Percentiles rank a stretch among this genome's conserved stretches.
phyloP scores from a whole-genome alignment of 2,888 invertebrate genomes.

The Lithophane semibrunnea region DNA sequence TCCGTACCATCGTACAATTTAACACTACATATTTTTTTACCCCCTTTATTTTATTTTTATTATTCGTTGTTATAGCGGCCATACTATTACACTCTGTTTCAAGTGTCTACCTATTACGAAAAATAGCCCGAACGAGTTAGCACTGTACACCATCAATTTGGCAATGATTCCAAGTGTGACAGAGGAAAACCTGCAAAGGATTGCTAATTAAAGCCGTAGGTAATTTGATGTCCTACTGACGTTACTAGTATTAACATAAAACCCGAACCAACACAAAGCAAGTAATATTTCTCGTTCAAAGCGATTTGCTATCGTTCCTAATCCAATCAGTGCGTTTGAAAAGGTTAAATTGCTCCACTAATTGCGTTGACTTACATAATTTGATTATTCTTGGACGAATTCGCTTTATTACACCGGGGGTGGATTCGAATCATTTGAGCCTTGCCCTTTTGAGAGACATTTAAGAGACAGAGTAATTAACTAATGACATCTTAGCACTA shows the following conservation, averaged over 20 bases:
- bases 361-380: slow-evolving; percentile 50
- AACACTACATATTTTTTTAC: too few relatives aligned
- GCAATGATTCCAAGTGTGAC: not conserved
- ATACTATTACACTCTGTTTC: too few relatives aligned
- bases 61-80: too few relatives aligned
- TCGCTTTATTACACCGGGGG: slow-evolving; percentile 10
- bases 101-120: too few relatives aligned
- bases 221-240: not conserved
- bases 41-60: too few relatives aligned
- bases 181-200: not conserved
- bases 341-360: slow-evolving; percentile 48
- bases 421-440: slow-evolving; percentile 5
- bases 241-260: not conserved
- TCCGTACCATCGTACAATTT: too few relatives aligned
- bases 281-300: slow-evolving; percentile 21
- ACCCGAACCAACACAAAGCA: slow-evolving; percentile 5
- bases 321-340: slow-evolving; percentile 35
- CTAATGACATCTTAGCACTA: slow-evolving; percentile 15
- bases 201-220: not conserved
- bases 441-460: slow-evolving; percentile 36
- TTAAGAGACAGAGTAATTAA: not conserved
- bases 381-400: slow-evolving; percentile 41
- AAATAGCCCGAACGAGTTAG: not conserved
- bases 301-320: slow-evolving; percentile 31
- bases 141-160: not conserved